Evolutionary conservation across 2,797 vertebrate species (phyloP).

Genomic region (Sebastes variabilis): DNA sequence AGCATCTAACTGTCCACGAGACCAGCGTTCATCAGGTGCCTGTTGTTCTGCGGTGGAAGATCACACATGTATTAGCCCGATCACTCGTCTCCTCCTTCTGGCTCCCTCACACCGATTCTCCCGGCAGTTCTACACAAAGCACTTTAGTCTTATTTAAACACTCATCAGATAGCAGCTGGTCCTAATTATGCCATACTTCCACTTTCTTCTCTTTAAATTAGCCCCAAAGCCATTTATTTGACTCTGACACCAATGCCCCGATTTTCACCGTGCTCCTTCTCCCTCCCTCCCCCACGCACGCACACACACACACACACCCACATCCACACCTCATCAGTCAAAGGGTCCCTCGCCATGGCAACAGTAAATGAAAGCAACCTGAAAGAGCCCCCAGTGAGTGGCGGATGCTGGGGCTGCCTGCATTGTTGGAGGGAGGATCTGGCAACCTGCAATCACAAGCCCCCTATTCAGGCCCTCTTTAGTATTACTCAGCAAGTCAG

Average conservation of each 20-base stretch:
- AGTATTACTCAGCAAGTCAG: conserved; percentile 87
- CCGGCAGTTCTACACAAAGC: conserved; percentile 8
- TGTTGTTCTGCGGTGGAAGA: not conserved
- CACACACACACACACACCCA: conserved; percentile 31
- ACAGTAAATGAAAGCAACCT: conserved; percentile 85
- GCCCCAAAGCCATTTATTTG: conserved; percentile 72
- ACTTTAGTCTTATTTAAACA: conserved; percentile 68
- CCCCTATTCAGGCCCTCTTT: conserved; percentile 82
- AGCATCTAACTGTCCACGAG: not conserved
- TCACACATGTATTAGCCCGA: not conserved
- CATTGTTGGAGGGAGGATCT: conserved; percentile 82
- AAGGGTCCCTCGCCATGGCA: conserved; percentile 82
- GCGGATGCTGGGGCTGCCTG: conserved; percentile 79
- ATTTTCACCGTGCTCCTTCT: conserved; percentile 42
- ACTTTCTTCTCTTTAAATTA: conserved; percentile 71
- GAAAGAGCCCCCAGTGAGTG: conserved; percentile 81
- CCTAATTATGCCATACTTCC: conserved; percentile 74
- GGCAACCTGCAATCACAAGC: conserved; percentile 86
- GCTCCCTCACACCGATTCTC: conserved; percentile 11
- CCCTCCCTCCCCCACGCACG: conserved; percentile 3
- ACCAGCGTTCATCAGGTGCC: not conserved
- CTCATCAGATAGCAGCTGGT: conserved; percentile 71
- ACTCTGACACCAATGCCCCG: conserved; percentile 70
- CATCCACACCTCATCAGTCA: conserved; percentile 81
- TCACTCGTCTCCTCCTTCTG: not conserved